These are phyloP conservation scores for Tetragonisca angustula DNA, from an alignment of 2,888 invertebrate genomes.

Conservation along the genomic window DNA sequence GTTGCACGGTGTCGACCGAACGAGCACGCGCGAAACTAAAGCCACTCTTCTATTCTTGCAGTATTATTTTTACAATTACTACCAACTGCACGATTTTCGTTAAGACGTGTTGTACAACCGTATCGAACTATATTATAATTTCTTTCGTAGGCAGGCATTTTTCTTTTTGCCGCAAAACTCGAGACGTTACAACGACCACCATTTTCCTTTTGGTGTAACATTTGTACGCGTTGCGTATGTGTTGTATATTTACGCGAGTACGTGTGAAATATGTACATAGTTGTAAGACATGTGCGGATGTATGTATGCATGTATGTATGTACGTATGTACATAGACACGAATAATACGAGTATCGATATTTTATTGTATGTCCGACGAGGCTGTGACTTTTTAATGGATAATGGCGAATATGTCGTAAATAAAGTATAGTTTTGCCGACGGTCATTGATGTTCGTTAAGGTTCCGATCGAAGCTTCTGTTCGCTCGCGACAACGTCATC, in stretches of 20 bases:
- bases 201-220: neutral
- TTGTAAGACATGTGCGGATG: neutral
- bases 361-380: slow-evolving; percentile 65
- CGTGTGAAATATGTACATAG: neutral
- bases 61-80: neutral
- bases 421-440: slow-evolving; percentile 70
- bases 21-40: neutral
- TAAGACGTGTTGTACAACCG: neutral
- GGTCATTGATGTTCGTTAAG: slow-evolving; percentile 12
- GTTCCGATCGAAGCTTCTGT: slow-evolving; percentile 37
- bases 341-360: slow-evolving; percentile 48
- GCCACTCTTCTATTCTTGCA: neutral
- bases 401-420: slow-evolving; percentile 63
- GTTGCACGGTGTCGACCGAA: neutral
- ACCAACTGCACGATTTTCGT: neutral
- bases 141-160: too few species aligned
- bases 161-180: too few species aligned
- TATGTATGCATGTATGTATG: slow-evolving; percentile 6
- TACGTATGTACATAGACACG: slow-evolving; percentile 19
- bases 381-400: slow-evolving; percentile 78
- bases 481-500: neutral
- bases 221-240: neutral
- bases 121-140: too few species aligned
- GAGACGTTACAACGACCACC: neutral
- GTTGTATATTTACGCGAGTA: neutral